Base-by-base conservation (phyloP, 2,888 invertebrate species). In the Drosophila anomalata region DNA sequence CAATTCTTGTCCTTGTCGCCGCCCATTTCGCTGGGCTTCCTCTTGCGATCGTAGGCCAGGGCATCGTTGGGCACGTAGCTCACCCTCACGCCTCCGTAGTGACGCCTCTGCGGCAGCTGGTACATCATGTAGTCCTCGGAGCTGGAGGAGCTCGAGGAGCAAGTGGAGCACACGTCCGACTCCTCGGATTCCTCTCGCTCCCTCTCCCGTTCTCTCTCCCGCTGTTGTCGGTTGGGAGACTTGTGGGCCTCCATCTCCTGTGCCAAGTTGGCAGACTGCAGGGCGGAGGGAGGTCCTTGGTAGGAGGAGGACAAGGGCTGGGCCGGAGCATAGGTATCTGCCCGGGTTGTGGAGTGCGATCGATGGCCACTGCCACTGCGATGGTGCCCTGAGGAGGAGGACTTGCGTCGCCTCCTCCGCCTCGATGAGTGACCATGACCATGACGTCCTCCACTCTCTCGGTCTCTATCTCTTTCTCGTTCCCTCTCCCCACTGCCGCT, bases 61-160 rank as follows among this genome's bases (percentile, higher is more conserved):
- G 97, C 96, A 92, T 97, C 97, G 91, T 97, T 97, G 79, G 97
- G 97, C 76, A 98, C 97, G 92, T 98, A 98, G 9, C 97, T 97
- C 85, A 97, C 97, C 78, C 97, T 93, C 12, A 97, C 97, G 42
- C 97, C 97, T 59, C 96, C 96, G 90, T 97, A 97, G 54, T 96
- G 96, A 65, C 96, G 93, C 78, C 97, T 92, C 42, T 97, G 95
- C 3, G 97, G 97, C 82, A 97, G 92, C 71, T 96, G 95, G 91
- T 97, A 97, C 75, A 97, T 96, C 76, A 96, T 96, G 75, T 97
- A 97, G 56, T 97, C 97, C 14, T 96, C 96, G 26, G 96, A 96
- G 83, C 95, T 95, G 51, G 95, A 95, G 0, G 96, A 97, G 44
- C 95, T 95, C 0, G 96, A 97, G 0, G 96, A 97, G 76, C 98